Evolutionary conservation across 2,113 vertebrate species (phyloP).

Genomic region (Monopterus albus): DNA sequence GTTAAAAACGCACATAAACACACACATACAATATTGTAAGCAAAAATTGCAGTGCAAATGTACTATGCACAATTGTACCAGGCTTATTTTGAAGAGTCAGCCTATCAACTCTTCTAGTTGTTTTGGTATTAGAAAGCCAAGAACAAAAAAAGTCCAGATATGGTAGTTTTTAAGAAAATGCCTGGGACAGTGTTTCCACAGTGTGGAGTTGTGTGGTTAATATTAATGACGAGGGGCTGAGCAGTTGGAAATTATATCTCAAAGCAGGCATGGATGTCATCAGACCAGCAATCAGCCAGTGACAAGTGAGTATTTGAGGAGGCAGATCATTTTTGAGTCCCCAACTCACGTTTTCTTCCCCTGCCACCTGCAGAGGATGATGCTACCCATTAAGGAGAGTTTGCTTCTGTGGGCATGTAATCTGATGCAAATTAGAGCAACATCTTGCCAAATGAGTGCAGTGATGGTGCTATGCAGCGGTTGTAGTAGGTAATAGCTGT

Average conservation of each 20-base stretch:
- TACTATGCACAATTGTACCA: not conserved
- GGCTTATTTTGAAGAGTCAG: slow-evolving; percentile 37
- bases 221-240: slow-evolving; percentile 65
- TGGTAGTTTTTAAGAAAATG: slow-evolving; percentile 66
- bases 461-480: slow-evolving; percentile 33
- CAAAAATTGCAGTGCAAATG: slow-evolving; percentile 37
- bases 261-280: slow-evolving; percentile 67
- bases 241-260: slow-evolving; percentile 44
- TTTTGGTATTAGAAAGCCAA: slow-evolving; percentile 38
- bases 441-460: slow-evolving; percentile 63
- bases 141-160: slow-evolving; percentile 53
- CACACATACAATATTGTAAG: slow-evolving; percentile 16
- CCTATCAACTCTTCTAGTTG: slow-evolving; percentile 31
- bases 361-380: slow-evolving; percentile 68
- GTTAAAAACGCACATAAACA: slow-evolving; percentile 38
- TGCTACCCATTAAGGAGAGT: slow-evolving; percentile 65
- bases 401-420: slow-evolving; percentile 64
- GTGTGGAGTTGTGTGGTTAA: slow-evolving; percentile 57
- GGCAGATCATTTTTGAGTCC: slow-evolving; percentile 43
- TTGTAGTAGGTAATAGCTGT: slow-evolving; percentile 32
- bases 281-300: slow-evolving; percentile 57
- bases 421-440: slow-evolving; percentile 71
- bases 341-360: slow-evolving; percentile 35
- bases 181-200: slow-evolving; percentile 72
- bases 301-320: slow-evolving; percentile 53